A percentile compares a stretch with the other conserved stretches of the same genome.
These are phyloP conservation scores for Maniola hyperantus DNA, from an alignment of 2,888 invertebrate genomes.

Conservation along the genomic window DNA sequence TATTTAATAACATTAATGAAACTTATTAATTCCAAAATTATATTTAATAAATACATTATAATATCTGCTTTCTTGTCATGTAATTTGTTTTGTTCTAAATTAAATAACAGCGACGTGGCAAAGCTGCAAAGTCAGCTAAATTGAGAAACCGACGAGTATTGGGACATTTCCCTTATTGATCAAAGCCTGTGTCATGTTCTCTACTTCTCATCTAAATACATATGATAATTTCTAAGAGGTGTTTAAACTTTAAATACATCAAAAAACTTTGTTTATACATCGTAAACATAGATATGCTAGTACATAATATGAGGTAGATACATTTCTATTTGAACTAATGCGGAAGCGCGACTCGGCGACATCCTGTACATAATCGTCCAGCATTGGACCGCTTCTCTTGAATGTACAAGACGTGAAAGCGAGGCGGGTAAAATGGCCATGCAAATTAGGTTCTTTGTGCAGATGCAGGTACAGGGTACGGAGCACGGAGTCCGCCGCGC, in stretches of 20 bases:
- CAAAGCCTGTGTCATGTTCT: no score
- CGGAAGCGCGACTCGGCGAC: slow-evolving; percentile 35
- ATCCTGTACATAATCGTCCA: slow-evolving; percentile 34
- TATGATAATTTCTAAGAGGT: neutral
- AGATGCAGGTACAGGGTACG: slow-evolving; percentile 37
- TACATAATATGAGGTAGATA: neutral
- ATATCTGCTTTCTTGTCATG: no score
- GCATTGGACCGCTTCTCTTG: slow-evolving; percentile 29
- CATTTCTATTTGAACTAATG: slow-evolving; percentile 32
- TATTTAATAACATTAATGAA: no score
- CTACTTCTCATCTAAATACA: neutral
- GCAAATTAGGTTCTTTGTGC: slow-evolving; percentile 42
- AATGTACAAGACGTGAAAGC: slow-evolving; percentile 33
- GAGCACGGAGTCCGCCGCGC: slow-evolving; percentile 50
- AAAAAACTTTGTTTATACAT: slow-evolving; percentile 9
- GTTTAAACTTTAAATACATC: neutral
- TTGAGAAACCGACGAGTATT: no score
- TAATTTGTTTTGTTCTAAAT: no score
- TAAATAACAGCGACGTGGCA: no score
- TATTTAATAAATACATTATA: no score
- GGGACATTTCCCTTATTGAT: no score
- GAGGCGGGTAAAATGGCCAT: slow-evolving; percentile 32
- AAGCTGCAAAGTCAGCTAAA: no score
- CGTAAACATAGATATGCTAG: neutral
- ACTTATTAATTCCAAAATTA: no score